Evolutionary conservation across 2,888 invertebrate genomes (phyloP), one percentile per base, ranked within the genome.

Genomic region (Heliothis peltigera): DNA sequence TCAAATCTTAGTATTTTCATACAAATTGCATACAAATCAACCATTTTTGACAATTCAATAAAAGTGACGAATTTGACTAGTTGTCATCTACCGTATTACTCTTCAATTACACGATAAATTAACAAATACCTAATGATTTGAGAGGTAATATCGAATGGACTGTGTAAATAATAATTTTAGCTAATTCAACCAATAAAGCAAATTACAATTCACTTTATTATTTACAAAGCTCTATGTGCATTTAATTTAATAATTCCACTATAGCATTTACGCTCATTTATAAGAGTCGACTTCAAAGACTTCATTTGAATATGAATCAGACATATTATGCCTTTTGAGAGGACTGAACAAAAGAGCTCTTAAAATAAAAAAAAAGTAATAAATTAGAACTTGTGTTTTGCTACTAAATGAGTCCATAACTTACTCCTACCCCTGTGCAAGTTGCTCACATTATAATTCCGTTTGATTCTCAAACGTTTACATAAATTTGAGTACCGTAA

Each of bases 381-480:
- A 12, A 35, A 35, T 12, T 42, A 2, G 17, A 42, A 47, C 42
- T 28, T 12, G n/a, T 6, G 22, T 10, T 8, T 43, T 6, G 32
- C 32, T 32, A 32, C 28, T 19, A 15, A 35, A 46, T 39, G 22
- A 15, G 62, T 42, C 51, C 17, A 25, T 8, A 53, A 48, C 53
- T 64, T 43, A n/a, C 22, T 52, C 42, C 35, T 42, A 22, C 48
- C 32, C 0, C 12, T 19, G 22, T n/a, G 6, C 17, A 47, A 70
- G 17, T 47, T 52, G 12, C 5, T 19, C 35, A 51, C 35, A 60
- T 68, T 43, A 44, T 21, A n/a, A 75, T 69, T 69, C 56, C 32
- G 35, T 69, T 75, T 75, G 44, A 70, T 68, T 52, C 18, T 17
- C 21, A 18, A 43, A 56, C 52, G 21, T 51, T 46, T 21, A 44